Evolutionary conservation across 2,113 vertebrate species (phyloP).

Genomic region (Pelobates fuscus): DNA sequence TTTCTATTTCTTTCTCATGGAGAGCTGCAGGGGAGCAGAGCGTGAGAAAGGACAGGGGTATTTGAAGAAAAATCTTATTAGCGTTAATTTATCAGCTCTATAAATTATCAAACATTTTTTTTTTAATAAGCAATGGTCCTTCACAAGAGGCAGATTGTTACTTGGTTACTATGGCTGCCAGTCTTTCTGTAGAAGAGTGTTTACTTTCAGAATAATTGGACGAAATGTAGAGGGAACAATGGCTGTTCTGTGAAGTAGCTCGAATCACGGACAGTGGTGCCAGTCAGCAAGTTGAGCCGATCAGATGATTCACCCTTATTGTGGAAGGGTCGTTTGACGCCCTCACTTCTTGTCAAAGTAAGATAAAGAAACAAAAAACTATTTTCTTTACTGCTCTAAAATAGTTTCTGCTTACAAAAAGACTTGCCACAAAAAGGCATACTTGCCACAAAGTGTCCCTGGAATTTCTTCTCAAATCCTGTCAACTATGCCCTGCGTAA

Average conservation of each 20-base stretch:
- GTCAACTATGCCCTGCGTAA: no score
- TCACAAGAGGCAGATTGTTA: constrained; percentile 61
- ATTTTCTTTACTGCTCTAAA: no score
- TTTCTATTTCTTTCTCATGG: not conserved
- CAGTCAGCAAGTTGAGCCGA: accelerated
- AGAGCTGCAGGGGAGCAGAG: not conserved
- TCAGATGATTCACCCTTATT: not conserved
- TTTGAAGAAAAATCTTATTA: constrained; percentile 18
- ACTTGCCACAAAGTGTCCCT: no score
- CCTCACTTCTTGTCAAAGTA: not conserved
- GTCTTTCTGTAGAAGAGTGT: constrained; percentile 52
- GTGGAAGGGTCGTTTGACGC: not conserved
- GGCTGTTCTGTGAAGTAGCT: constrained; percentile 36
- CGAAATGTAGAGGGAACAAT: constrained; percentile 54
- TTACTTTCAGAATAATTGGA: constrained; percentile 59
- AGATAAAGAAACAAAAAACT: not conserved
- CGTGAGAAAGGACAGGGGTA: constrained; percentile 23
- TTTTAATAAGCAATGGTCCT: constrained; percentile 23
- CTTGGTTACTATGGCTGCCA: constrained; percentile 45
- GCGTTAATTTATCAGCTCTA: constrained; percentile 28
- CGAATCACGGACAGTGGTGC: constrained; percentile 26
- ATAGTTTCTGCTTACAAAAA: no score
- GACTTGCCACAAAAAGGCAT: no score
- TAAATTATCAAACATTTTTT: constrained; percentile 37
- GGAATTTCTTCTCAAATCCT: no score